phyloP scores from a whole-genome alignment of 2,888 invertebrate species.

The Tetropium fuscum region DNA sequence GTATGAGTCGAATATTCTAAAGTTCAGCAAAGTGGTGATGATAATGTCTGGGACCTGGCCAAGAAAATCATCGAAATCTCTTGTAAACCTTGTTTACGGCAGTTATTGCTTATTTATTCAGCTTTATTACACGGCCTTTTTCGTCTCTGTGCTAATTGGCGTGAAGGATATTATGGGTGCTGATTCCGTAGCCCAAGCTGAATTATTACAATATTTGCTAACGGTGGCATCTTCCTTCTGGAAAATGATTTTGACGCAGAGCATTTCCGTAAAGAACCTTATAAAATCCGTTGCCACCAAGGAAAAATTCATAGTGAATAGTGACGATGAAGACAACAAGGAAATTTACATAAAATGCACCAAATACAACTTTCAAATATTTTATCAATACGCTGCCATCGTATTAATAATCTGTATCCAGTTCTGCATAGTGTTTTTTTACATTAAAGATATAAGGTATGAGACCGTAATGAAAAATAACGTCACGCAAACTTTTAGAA shows the following conservation, averaged over 20 bases:
- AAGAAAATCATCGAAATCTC: background rate
- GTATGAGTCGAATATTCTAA: conserved; percentile 11
- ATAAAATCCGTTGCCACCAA: background rate
- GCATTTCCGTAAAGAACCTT: background rate
- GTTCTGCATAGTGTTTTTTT: background rate
- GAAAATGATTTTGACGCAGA: conserved; percentile 14
- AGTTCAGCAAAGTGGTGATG: conserved; percentile 2
- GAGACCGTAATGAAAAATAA: background rate
- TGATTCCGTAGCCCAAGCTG: background rate
- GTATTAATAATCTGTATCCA: background rate
- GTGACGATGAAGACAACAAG: background rate
- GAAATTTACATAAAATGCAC: background rate
- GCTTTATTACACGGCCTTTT: background rate
- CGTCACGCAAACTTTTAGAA: background rate
- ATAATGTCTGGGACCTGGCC: conserved; percentile 20
- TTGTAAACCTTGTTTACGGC: background rate
- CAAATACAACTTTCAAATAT: background rate
- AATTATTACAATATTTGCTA: background rate
- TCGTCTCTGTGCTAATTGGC: no score
- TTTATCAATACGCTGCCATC: background rate
- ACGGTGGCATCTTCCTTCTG: conserved; percentile 3
- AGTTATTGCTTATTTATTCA: background rate
- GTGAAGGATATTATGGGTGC: no score
- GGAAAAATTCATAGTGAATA: conserved; percentile 1
- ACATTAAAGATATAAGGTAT: background rate